Evolutionary conservation across 2,888 invertebrate genomes (phyloP).

Genomic region (Phyllotreta striolata): DNA sequence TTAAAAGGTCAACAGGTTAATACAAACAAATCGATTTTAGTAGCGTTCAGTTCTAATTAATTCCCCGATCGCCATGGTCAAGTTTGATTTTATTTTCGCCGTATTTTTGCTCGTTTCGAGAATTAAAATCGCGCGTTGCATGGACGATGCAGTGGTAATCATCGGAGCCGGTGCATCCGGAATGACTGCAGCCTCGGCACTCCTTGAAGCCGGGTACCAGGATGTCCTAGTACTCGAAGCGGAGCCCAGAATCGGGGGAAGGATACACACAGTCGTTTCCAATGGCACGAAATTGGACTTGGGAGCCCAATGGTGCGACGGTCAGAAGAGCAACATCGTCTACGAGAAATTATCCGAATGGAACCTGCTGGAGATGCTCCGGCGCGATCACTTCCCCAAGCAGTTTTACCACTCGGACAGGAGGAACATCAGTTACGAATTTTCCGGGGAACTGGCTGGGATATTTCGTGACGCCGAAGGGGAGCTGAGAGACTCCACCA

Average conservation of each 20-base stretch:
- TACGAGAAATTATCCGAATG: slow-evolving; percentile 53
- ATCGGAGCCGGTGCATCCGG: slow-evolving; percentile 38
- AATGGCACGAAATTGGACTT: slow-evolving; percentile 49
- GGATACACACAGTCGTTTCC: slow-evolving; percentile 50
- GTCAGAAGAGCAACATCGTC: slow-evolving; percentile 55
- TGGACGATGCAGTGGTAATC: slow-evolving; percentile 35
- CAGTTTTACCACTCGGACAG: slow-evolving; percentile 37
- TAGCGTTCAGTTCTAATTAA: too few relatives aligned
- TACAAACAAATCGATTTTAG: too few relatives aligned
- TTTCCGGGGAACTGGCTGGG: slow-evolving; percentile 15
- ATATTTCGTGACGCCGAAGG: not conserved
- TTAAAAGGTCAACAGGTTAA: too few relatives aligned
- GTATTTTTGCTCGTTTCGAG: too few relatives aligned
- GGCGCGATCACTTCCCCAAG: slow-evolving; percentile 25
- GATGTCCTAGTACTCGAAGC: slow-evolving; percentile 62
- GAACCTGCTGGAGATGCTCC: slow-evolving; percentile 50
- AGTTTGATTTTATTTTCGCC: too few relatives aligned
- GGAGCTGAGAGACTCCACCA: not conserved
- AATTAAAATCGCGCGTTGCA: slow-evolving; percentile 31
- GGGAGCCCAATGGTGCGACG: slow-evolving; percentile 59
- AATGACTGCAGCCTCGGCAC: slow-evolving; percentile 64
- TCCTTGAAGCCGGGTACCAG: slow-evolving; percentile 60
- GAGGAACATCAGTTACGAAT: slow-evolving; percentile 28
- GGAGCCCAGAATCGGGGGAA: slow-evolving; percentile 56
- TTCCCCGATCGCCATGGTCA: too few relatives aligned